phyloP scores from a whole-genome alignment of 2,113 vertebrate genomes.

The Forbesichthys papilliferus region DNA sequence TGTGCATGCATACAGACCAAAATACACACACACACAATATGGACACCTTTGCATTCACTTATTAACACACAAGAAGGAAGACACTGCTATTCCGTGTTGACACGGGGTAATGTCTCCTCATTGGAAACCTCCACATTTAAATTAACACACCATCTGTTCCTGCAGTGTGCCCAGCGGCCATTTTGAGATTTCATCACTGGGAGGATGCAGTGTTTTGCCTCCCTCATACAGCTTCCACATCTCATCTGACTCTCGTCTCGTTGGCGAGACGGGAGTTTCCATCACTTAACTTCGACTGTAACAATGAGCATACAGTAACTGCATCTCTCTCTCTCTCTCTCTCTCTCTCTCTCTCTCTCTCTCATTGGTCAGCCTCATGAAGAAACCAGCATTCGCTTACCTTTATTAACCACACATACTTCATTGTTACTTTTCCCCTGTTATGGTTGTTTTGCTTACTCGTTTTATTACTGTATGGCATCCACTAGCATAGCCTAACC shows the following conservation, averaged over 20 bases:
- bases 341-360: no score
- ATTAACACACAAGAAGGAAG: slow-evolving; percentile 33
- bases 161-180: slow-evolving; percentile 48
- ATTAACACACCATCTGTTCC: slow-evolving; percentile 66
- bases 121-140: slow-evolving; percentile 54
- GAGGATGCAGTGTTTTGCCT: slow-evolving; percentile 15
- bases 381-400: no score
- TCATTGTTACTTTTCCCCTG: no score
- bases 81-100: slow-evolving; percentile 42
- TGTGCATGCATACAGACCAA: background rate
- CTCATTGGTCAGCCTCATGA: no score
- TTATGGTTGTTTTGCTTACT: no score
- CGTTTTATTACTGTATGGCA: no score
- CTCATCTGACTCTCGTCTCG: slow-evolving; percentile 11
- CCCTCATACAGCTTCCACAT: slow-evolving; percentile 13
- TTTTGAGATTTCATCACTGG: slow-evolving; percentile 40
- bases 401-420: no score
- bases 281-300: background rate
- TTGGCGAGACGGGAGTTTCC: slow-evolving; percentile 6
- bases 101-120: slow-evolving; percentile 54
- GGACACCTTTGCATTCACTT: slow-evolving; percentile 23
- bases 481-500: no score
- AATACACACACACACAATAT: slow-evolving; percentile 6
- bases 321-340: no score
- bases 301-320: no score